Percentiles rank a stretch among this genome's conserved stretches.
phyloP scores from a whole-genome alignment of 2,888 invertebrate species.

The Raillietiella orientalis region DNA sequence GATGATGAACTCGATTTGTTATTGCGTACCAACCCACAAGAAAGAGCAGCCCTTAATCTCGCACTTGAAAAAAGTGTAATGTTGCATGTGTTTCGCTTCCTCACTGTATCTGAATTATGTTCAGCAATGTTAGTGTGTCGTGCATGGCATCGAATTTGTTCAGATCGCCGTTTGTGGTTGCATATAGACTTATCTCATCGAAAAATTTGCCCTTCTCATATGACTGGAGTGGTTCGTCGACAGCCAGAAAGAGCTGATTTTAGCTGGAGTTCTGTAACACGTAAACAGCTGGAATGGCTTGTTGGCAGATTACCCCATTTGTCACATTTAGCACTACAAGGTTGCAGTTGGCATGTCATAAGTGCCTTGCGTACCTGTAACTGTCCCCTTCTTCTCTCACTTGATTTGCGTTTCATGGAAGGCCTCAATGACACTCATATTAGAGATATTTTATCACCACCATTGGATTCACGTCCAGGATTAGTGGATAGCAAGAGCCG shows the following conservation, averaged over 20 bases:
- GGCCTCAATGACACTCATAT: conserved; percentile 52
- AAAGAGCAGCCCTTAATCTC: too few relatives aligned
- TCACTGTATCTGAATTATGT: conserved; percentile 21
- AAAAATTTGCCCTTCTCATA: conserved; percentile 27
- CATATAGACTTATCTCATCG: conserved; percentile 39
- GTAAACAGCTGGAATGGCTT: conserved; percentile 71
- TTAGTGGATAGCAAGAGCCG: conserved; percentile 38
- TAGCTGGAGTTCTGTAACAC: conserved; percentile 59
- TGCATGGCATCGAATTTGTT: conserved; percentile 50
- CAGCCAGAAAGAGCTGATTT: conserved; percentile 55
- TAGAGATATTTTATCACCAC: conserved; percentile 51
- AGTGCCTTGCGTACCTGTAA: conserved; percentile 9
- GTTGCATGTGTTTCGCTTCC: conserved; percentile 14
- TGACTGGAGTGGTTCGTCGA: conserved; percentile 52
- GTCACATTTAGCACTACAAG: conserved; percentile 38
- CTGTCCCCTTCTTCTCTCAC: conserved; percentile 14
- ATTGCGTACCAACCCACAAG: too few relatives aligned
- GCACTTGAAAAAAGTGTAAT: conserved; percentile 12
- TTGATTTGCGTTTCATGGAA: conserved; percentile 58
- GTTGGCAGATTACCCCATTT: conserved; percentile 50
- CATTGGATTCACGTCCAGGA: conserved; percentile 42
- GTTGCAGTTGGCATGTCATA: conserved; percentile 15
- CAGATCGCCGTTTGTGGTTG: conserved; percentile 55
- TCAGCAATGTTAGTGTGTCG: conserved; percentile 36
- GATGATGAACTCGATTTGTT: conserved; percentile 4